Evolutionary conservation across 2,888 invertebrate species (phyloP), one percentile per base, ranked within the genome.

Genomic region (Hemithea aestivaria): DNA sequence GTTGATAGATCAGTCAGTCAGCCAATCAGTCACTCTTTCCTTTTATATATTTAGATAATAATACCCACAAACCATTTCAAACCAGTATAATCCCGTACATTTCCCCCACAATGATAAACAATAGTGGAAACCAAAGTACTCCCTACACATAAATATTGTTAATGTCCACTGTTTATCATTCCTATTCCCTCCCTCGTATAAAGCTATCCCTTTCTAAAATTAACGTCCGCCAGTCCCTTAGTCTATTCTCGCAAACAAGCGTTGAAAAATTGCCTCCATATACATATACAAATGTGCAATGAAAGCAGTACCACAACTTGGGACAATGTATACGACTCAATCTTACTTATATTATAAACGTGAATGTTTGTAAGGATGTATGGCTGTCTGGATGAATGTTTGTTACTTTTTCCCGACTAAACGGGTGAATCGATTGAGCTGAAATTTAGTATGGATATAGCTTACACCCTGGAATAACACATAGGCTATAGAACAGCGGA

Each of bases 131-230:
- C 45, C 50, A 41, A 56, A 58, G 56, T 56, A 58, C 55, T 51
- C 62, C 58, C 64, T 58, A 63, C 53, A 64, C 62, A 74, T 74
- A 74, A 72, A 74, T 74, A 72, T 70, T 65, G 56, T 68, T 70
- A 72, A 73, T 72, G 73, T 64, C 55, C 53, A 62, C 66, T 58
- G 64, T 69, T 62, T 65, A 66, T 69, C 70, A 62, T 58, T 56
- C 62, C 52, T 62, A 56, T 55, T 44, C 50, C 32, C 45, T 45
- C 45, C 36, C 57, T 45, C 56, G 26, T 51, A 49, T 68, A 62
- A 43, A 52, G 60, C 68, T 61, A 62, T 75, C 71, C 67, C 66
- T 64, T 62, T 73, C 73, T 69, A 68, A 75, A 77, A 76, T 78
- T 74, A 76, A 73, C 73, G 71, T 65, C 59, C 50, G 56, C 53